These are phyloP conservation scores for Anguilla pacifica DNA, from an alignment of 2,797 vertebrate genomes.

Conservation along the genomic window DNA sequence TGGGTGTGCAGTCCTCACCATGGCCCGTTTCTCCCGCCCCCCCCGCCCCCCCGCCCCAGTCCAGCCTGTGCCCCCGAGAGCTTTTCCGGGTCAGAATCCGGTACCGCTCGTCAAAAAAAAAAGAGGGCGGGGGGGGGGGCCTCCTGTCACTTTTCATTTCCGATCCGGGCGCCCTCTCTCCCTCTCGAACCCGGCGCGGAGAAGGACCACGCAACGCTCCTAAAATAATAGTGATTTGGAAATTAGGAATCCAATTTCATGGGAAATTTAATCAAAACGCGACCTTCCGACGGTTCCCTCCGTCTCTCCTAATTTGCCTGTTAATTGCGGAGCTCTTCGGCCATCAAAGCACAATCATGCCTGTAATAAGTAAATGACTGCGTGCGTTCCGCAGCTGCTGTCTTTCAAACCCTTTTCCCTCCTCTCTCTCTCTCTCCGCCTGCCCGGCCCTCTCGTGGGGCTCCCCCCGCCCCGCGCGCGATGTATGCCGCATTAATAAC, in stretches of 20 bases:
- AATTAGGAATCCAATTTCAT: constrained; percentile 66
- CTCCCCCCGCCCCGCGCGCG: not conserved
- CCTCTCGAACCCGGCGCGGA: constrained; percentile 11
- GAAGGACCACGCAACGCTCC: not conserved
- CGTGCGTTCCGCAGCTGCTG: constrained; percentile 50
- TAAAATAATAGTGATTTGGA: constrained; percentile 32
- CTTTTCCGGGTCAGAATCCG: not conserved
- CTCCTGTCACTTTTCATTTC: constrained; percentile 5
- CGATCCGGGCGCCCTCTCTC: constrained; percentile 24
- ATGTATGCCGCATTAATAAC: constrained; percentile 40
- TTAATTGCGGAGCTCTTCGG: constrained; percentile 62
- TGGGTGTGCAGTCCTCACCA: not conserved
- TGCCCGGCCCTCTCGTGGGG: not conserved
- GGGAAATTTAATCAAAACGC: constrained; percentile 58
- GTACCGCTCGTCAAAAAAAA: constrained; percentile 8
- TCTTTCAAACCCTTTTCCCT: constrained; percentile 21
- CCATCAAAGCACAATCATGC: constrained; percentile 38
- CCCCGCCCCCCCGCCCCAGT: not conserved
- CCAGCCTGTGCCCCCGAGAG: not conserved
- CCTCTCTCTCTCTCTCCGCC: not conserved
- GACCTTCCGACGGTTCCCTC: constrained; percentile 48
- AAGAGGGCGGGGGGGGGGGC: not conserved
- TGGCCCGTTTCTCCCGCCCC: not conserved
- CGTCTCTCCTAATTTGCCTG: constrained; percentile 64
- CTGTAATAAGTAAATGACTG: constrained; percentile 48